Base-by-base conservation (phyloP, 2,888 invertebrate species). In the Watsonalla cultraria region DNA sequence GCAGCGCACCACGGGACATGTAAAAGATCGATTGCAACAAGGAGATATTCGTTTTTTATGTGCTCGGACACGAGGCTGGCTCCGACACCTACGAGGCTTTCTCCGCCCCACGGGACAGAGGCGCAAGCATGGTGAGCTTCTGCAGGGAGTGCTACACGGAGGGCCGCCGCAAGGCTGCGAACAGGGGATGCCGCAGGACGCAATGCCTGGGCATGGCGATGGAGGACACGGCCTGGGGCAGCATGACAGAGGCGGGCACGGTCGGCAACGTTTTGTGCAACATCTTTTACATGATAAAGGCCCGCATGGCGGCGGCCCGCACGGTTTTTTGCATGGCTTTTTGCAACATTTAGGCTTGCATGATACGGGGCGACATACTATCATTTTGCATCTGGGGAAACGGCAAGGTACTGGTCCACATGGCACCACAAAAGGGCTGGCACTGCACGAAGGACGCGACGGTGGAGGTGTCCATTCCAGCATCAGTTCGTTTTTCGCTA, bases 391-490 rank as follows among this genome's bases (percentile, higher is more conserved):
- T 70, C 76, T 85, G 15, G 75, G 62, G 47, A 76, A 73, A n/a
- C 74, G 74, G 53, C 73, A 78, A 5, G 65, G 50, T 15, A 57
- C 56, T 15, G 75, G 55, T 8, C 62, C 47, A 51, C 74, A 79
- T 2, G 71, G 56, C 9, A 61, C 47, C 6, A 76, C 60, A 56
- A 75, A 79, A 2, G 80, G 73, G 7, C 55, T 51, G 9, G 65
- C 65, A 51, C 81, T 82, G 5, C 77, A 57, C 13, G 69, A 62
- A n/a, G 74, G 64, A 6, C 80, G 73, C 9, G 65, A 62, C 6
- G 84, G 80, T 4, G 90, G 90, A 1, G 89, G 90, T 6, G 84
- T 85, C 90, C 90, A 90, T 68, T 90, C 90, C 46, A 90, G 64
- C 84, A 90, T 86, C 45, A 90, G 62, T 62, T 90, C 90, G 60